Percentiles rank a stretch among this genome's conserved stretches.
phyloP scores from a whole-genome alignment of 2,888 invertebrate genomes.

The Fragum sueziense region DNA sequence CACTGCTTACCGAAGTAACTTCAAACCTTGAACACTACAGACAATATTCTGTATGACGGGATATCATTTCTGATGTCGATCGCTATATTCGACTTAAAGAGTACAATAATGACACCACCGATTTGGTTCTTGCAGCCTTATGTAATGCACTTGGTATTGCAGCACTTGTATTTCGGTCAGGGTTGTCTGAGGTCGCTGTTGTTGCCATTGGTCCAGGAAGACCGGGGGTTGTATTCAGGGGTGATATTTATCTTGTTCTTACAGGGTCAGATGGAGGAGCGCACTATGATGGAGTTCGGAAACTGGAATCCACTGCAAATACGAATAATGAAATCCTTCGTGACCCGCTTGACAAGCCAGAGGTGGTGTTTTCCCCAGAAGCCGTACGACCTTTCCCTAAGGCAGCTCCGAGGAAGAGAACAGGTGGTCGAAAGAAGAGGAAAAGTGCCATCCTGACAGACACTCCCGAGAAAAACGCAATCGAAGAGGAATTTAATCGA shows the following conservation, averaged over 20 bases:
- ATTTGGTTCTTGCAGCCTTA: slow-evolving; percentile 35
- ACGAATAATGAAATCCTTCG: too few species aligned
- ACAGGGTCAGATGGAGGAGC: slow-evolving; percentile 34
- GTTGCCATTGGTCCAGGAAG: slow-evolving; percentile 43
- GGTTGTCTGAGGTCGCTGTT: slow-evolving; percentile 24
- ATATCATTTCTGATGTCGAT: slow-evolving; percentile 36
- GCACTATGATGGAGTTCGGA: slow-evolving; percentile 43
- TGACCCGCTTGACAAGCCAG: slow-evolving; percentile 11
- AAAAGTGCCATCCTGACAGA: slow-evolving; percentile 47
- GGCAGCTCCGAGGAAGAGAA: slow-evolving; percentile 34
- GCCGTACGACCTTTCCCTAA: slow-evolving; percentile 43
- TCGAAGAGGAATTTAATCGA: slow-evolving; percentile 21
- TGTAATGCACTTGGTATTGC: slow-evolving; percentile 42
- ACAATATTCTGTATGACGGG: slow-evolving; percentile 35
- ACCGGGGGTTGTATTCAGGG: slow-evolving; percentile 27
- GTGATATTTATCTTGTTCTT: slow-evolving; percentile 46
- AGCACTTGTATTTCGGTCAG: slow-evolving; percentile 30
- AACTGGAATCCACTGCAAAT: slow-evolving; percentile 16
- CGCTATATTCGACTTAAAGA: slow-evolving; percentile 39
- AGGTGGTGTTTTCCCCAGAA: slow-evolving; percentile 35
- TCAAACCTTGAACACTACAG: slow-evolving; percentile 32
- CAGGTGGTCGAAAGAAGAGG: slow-evolving; percentile 36
- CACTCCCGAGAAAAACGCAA: slow-evolving; percentile 46
- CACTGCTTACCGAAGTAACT: slow-evolving; percentile 30
- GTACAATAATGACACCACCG: slow-evolving; percentile 42